A percentile compares a stretch with the other conserved stretches of the same genome.
phyloP scores from a whole-genome alignment of 2,797 vertebrate species.

The Taenioides sp. region DNA sequence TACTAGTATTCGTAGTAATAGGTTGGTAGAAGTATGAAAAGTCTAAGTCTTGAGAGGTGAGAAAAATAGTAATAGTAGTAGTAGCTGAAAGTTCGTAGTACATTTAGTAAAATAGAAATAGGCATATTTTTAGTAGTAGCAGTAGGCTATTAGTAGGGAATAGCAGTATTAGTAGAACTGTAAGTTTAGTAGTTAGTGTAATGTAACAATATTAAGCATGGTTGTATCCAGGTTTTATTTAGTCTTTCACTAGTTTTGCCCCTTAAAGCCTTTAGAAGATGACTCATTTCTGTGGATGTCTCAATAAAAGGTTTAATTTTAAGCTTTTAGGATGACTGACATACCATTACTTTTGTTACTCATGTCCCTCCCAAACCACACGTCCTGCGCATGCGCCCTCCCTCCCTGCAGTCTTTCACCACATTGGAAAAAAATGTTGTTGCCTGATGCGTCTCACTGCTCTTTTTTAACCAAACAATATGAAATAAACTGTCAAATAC shows the following conservation, averaged over 20 bases:
- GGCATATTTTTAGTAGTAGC: no score
- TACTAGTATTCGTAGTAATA: no score
- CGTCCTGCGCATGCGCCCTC: conserved; percentile 56
- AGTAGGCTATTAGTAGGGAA: no score
- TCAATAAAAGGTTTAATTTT: conserved; percentile 39
- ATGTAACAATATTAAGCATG: neutral
- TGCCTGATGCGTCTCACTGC: neutral
- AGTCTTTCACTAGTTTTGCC: neutral
- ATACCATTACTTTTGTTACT: conserved; percentile 34
- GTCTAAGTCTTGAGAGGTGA: no score
- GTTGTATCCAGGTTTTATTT: neutral
- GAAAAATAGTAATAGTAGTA: no score
- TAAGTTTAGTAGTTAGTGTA: no score
- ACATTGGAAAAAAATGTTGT: neutral
- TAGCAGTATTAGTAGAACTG: no score
- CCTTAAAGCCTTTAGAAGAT: neutral
- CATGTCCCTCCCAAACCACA: conserved; percentile 31
- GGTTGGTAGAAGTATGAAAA: no score
- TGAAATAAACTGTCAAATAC: neutral
- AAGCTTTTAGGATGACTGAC: conserved; percentile 23
- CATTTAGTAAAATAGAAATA: no score
- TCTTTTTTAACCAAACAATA: neutral
- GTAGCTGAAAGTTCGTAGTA: no score
- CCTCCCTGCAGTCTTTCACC: neutral
- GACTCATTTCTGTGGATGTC: conserved; percentile 35